phyloP scores from a whole-genome alignment of 2,113 vertebrate genomes.

The Dendrocopos noguchii region DNA sequence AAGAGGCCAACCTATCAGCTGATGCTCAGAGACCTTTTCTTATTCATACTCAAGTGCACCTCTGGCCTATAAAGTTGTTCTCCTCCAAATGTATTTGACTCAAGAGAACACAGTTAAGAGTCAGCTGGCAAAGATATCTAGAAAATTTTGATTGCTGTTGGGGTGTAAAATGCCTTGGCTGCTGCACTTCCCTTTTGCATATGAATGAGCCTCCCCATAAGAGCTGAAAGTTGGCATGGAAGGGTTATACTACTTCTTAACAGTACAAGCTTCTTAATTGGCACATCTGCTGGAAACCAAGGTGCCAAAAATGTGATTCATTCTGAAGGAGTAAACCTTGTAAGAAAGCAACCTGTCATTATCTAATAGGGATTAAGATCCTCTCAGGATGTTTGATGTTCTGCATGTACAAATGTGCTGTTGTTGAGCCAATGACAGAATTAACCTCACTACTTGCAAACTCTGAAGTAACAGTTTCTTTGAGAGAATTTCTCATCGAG shows the following conservation, averaged over 20 bases:
- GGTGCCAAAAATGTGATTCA: constrained; percentile 46
- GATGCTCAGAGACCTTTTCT: not conserved
- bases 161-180: constrained; percentile 42
- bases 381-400: not conserved
- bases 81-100: constrained; percentile 31
- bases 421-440: not conserved
- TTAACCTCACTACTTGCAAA: not conserved
- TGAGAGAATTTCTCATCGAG: not conserved
- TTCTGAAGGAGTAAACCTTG: not conserved
- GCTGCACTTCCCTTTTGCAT: constrained; percentile 19
- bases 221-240: constrained; percentile 31
- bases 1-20: not conserved
- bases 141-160: constrained; percentile 31
- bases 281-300: constrained; percentile 54
- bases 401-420: not conserved
- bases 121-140: constrained; percentile 32
- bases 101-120: not conserved
- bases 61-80: constrained; percentile 15
- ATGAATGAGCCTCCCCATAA: constrained; percentile 18
- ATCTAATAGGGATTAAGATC: constrained; percentile 37
- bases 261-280: constrained; percentile 33
- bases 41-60: accelerated
- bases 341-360: constrained; percentile 12
- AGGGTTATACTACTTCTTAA: constrained; percentile 12
- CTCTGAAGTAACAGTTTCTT: not conserved